Conservation (phyloP, 1,140 invertebrate species). For the Cryptotermes secundus region DNA sequence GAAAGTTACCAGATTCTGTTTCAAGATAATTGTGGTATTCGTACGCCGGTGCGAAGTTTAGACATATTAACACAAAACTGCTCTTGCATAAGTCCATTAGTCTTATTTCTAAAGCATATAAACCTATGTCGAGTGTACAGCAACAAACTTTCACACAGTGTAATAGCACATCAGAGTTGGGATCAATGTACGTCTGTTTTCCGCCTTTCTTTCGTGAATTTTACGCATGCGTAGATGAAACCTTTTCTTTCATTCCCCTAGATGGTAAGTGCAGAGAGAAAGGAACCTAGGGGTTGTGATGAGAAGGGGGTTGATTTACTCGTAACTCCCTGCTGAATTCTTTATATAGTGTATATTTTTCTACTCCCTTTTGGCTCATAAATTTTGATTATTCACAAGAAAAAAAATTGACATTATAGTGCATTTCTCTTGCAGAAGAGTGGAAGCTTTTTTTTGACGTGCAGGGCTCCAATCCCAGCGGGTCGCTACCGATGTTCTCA, state of each 20-base stretch:
- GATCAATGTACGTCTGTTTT: neutral
- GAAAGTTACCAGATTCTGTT: no score
- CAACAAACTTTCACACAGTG: no score
- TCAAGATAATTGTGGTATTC: no score
- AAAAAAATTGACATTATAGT: constrained; percentile 15
- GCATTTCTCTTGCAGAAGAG: neutral
- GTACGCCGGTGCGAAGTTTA: no score
- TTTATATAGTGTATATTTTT: constrained; percentile 6
- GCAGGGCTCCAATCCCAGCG: neutral
- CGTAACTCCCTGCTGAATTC: neutral
- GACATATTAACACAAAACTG: no score
- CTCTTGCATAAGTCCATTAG: no score
- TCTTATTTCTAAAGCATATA: no score
- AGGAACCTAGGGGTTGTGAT: neutral
- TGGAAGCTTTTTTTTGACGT: neutral
- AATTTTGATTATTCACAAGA: constrained; percentile 18
- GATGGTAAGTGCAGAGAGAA: neutral
- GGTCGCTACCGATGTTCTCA: neutral
- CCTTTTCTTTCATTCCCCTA: neutral
- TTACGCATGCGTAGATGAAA: constrained; percentile 7
- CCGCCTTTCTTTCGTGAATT: neutral
- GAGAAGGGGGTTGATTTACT: constrained; percentile 15
- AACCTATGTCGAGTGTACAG: no score
- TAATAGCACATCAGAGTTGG: no score
- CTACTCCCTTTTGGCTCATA: constrained; percentile 8